A percentile compares a stretch with the other conserved stretches of the same genome.
Evolutionary conservation across 2,113 vertebrate species (phyloP).

Genomic region (Lagopus muta): DNA sequence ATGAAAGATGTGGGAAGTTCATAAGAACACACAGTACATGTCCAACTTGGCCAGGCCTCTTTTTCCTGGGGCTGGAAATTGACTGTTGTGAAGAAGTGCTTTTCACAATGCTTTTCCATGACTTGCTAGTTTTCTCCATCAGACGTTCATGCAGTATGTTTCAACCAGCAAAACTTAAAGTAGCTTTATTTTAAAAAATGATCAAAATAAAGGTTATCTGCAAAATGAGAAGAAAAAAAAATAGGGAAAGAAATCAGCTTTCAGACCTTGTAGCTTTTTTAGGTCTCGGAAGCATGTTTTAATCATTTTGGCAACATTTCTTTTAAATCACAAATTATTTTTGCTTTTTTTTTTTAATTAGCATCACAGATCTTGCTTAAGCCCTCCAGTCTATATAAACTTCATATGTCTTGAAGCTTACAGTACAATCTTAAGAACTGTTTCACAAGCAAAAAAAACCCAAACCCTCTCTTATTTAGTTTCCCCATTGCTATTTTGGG

Average conservation of each 20-base stretch:
- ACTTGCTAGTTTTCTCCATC: neutral
- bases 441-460: neutral
- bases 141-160: neutral
- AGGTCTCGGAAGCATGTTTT: neutral
- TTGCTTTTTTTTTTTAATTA: neutral
- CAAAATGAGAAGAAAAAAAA: neutral
- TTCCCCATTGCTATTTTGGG: neutral
- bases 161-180: neutral
- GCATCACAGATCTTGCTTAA: neutral
- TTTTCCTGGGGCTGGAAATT: neutral
- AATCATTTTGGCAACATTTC: neutral
- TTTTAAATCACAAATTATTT: neutral
- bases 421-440: neutral
- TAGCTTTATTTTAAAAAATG: neutral
- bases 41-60: neutral
- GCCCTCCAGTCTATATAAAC: neutral
- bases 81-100: neutral
- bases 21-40: neutral
- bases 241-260: neutral
- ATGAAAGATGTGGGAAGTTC: neutral
- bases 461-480: neutral
- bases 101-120: neutral
- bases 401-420: neutral
- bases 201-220: neutral
- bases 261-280: neutral